Percentiles rank a stretch among this genome's conserved stretches.
Evolutionary conservation across 2,797 vertebrate genomes (phyloP).

Genomic region (Diplodus sargus): DNA sequence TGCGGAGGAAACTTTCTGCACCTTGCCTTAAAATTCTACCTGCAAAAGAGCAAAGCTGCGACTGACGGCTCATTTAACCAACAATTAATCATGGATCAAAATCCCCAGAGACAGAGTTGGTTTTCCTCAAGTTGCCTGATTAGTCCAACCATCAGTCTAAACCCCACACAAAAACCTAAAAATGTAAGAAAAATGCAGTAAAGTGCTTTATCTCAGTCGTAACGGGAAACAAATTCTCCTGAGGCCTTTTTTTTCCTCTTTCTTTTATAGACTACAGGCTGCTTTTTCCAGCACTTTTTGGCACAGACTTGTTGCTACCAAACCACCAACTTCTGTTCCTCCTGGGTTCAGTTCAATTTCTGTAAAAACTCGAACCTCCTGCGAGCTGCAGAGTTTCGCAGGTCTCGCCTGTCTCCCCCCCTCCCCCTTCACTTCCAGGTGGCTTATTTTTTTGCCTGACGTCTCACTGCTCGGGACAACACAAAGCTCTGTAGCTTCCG

Average conservation of each 20-base stretch:
- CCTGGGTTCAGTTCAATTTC: conserved; percentile 13
- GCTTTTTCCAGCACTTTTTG: conserved; percentile 6
- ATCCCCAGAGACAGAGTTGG: not conserved
- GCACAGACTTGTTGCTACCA: not conserved
- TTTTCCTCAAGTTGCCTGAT: too few species aligned
- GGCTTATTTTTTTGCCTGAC: conserved; percentile 59
- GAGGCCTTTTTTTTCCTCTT: too few species aligned
- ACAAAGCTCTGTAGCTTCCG: conserved; percentile 47
- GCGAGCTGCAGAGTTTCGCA: not conserved
- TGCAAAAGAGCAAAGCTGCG: not conserved
- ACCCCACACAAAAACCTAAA: too few species aligned
- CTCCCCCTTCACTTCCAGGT: conserved; percentile 51
- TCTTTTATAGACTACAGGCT: not conserved
- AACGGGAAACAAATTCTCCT: not conserved
- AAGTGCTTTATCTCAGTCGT: not conserved
- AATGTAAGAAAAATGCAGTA: not conserved
- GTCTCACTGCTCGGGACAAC: conserved; percentile 41
- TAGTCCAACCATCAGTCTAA: too few species aligned
- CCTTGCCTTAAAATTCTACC: not conserved
- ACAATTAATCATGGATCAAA: not conserved
- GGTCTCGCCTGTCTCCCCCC: not conserved
- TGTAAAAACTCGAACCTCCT: conserved; percentile 8
- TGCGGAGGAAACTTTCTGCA: not conserved
- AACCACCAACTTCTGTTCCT: conserved; percentile 21
- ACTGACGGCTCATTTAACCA: not conserved